Base-by-base conservation (phyloP, 35 echinoderm and acorn worm genomes). In the Nesometra sesokonis region DNA sequence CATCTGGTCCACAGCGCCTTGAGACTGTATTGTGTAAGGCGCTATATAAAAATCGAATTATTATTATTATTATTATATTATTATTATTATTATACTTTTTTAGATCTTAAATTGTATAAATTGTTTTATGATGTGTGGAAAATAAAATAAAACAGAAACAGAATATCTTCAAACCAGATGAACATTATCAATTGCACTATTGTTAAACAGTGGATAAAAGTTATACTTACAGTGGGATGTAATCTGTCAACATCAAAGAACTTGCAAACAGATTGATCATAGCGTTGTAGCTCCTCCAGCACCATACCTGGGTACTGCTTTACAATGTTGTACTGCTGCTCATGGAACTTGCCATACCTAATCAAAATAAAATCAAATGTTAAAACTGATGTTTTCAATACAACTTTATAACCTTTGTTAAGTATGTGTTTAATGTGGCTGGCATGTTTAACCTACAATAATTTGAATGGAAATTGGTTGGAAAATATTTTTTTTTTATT, bases 191-290 rank as follows among this genome's bases (percentile, higher is more conserved):
- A 27, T 27, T 13, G 47, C 27, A 27, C 11, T 13, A 57, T 13
- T 78, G 77, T 30, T 21, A 81, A 81, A 35, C 19, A 33, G n/a
- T n/a, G n/a, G n/a, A n/a, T n/a, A n/a, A 5, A 38, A 1, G n/a
- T 13, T 21, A 0, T 17, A 83, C 91, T 93, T 86, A 98, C 95
- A 38, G 29, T 47, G 29, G 95, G 95, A 88, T 98, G 82, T 7
- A 94, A 43, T 36, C 95, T 89, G 82, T 93, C 95, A 0, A 99
- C 92, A 36, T 86, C 95, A 46, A 79, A 99, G 88, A 99, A 99
- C 47, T 77, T 90, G 78, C 95, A 99, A 32, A 99, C 92, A 23
- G 92, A 43, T 29, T 36, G 37, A 77, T 99, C 95, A 85, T 99
- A 99, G 13, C 92, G 67, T 29, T 85, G 57, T 34, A 94, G 76